Conservation (phyloP, 2,113 vertebrate genomes). For the Balaenoptera acutorostrata region DNA sequence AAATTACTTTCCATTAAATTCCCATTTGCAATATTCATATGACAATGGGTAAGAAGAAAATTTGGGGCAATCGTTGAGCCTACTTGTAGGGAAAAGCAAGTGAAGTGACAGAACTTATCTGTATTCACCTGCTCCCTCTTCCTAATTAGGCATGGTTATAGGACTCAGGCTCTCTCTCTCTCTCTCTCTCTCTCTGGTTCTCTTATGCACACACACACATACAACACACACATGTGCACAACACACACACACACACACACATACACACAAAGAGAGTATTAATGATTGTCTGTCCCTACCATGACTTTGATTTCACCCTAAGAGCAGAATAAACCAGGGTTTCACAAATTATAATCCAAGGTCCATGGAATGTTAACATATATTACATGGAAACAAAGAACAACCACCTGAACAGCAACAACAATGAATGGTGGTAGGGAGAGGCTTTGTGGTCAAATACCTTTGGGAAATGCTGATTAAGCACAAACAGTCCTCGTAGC, state of each 20-base stretch:
- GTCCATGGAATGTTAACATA: not conserved
- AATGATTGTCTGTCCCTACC: not conserved
- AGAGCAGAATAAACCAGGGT: not conserved
- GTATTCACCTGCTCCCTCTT: not conserved
- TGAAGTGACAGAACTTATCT: not conserved
- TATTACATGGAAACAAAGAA: not conserved
- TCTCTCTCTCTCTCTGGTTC: not conserved
- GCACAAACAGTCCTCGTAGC: not conserved
- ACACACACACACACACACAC: not conserved
- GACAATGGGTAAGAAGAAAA: not conserved
- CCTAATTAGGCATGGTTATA: not conserved
- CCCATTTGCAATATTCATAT: not conserved
- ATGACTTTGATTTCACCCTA: not conserved
- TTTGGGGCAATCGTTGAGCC: not conserved
- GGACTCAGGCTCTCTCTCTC: not conserved
- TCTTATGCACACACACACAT: no score
- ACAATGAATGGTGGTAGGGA: not conserved
- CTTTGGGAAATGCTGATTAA: not conserved
- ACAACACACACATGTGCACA: fast-evolving
- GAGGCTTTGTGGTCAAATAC: not conserved
- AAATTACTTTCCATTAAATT: not conserved
- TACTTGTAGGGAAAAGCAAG: not conserved
- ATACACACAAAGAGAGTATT: not conserved
- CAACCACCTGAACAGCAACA: not conserved
- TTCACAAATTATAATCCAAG: not conserved